Evolutionary conservation across 1,140 invertebrate genomes (phyloP).

Genomic region (Lasioglossum baleicum): DNA sequence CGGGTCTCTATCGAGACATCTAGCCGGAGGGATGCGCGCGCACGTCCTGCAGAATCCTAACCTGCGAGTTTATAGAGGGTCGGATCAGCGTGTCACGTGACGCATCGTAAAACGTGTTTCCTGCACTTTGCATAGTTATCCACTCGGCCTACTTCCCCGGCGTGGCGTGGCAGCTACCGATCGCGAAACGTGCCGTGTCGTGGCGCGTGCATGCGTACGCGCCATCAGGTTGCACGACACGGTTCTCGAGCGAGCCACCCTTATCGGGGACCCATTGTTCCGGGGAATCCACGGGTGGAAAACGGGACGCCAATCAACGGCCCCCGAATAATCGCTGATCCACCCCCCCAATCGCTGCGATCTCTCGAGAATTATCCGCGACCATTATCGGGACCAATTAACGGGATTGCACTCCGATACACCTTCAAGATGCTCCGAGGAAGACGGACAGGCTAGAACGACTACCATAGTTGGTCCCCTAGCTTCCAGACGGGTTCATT

Average conservation of each 20-base stretch:
- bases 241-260: neutral
- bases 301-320: no score
- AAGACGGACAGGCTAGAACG: no score
- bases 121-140: slow-evolving; percentile 46
- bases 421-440: no score
- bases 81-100: slow-evolving; percentile 34
- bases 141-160: slow-evolving; percentile 35
- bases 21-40: slow-evolving; percentile 31
- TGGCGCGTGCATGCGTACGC: slow-evolving; percentile 9
- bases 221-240: slow-evolving; percentile 3
- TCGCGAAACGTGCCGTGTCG: neutral
- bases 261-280: neutral
- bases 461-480: no score
- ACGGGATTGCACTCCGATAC: no score
- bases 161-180: slow-evolving; percentile 8
- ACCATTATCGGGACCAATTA: no score
- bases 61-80: slow-evolving; percentile 37
- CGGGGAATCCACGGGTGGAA: no score
- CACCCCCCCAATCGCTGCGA: no score
- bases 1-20: no score
- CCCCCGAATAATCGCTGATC: no score
- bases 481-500: no score
- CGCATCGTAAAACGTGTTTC: slow-evolving; percentile 45
- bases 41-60: slow-evolving; percentile 51
- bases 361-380: no score